A percentile compares a stretch with the other conserved stretches of the same genome.
Conservation (phyloP, 2,888 invertebrate species). For the Athripsodes cinereus region DNA sequence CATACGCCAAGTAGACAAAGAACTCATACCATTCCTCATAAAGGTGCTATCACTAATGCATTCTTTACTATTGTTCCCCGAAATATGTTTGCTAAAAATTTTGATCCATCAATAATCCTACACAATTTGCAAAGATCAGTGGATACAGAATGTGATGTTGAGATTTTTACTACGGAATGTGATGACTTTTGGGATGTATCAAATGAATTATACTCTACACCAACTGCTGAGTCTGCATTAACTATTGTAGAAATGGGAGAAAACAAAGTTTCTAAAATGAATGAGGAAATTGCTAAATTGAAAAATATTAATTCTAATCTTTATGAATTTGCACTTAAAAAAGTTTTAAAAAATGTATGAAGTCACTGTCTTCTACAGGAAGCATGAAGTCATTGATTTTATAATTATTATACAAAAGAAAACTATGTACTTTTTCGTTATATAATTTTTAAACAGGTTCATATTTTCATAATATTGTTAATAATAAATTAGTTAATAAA, state of each 20-base stretch:
- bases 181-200: constrained; percentile 39
- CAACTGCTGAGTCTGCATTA: neutral
- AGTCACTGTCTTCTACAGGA: no score
- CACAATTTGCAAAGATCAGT: constrained; percentile 59
- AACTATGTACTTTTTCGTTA: no score
- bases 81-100: constrained; percentile 54
- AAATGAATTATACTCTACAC: constrained; percentile 22
- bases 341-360: constrained; percentile 36
- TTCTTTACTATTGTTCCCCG: constrained; percentile 55
- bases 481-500: no score
- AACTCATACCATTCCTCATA: constrained; percentile 62
- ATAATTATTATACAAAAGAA: no score
- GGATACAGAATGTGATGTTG: constrained; percentile 48
- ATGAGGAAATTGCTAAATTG: constrained; percentile 48
- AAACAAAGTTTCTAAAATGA: constrained; percentile 32
- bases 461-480: no score
- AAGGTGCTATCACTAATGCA: constrained; percentile 69
- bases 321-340: constrained; percentile 49
- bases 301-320: constrained; percentile 54
- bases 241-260: constrained; percentile 11
- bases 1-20: constrained; percentile 72
- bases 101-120: constrained; percentile 51
- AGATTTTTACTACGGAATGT: constrained; percentile 39
- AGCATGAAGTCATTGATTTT: no score
- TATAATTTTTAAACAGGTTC: no score